Percentiles rank a stretch among this genome's conserved stretches.
Conservation (phyloP, 2,113 vertebrate species). For the Lates calcarifer region DNA sequence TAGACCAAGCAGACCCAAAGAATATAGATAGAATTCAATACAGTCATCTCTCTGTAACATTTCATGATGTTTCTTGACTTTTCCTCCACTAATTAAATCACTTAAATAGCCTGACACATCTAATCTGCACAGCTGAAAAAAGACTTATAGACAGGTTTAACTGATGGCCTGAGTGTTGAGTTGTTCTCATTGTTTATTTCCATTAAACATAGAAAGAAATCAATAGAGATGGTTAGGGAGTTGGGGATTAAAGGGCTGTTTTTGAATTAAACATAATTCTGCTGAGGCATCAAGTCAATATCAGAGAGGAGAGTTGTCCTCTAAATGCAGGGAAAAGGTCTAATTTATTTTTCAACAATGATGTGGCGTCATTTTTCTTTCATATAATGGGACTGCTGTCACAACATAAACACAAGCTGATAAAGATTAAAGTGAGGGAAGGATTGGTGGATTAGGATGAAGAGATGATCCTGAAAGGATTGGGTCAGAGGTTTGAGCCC, state of each 20-base stretch:
- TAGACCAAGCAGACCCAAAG: not conserved
- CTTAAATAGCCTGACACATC: not conserved
- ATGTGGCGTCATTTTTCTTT: not conserved
- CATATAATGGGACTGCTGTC: conserved; percentile 8
- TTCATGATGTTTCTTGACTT: not conserved
- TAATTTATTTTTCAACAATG: conserved; percentile 2
- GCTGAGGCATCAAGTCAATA: conserved; percentile 19
- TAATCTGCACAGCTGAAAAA: not conserved
- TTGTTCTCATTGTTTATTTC: conserved; percentile 2
- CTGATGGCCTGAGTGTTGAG: conserved; percentile 2
- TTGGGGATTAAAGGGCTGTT: not conserved
- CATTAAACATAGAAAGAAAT: not conserved
- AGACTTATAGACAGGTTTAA: not conserved
- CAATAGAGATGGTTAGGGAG: not conserved
- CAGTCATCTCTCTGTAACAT: not conserved
- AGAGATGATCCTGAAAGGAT: not conserved
- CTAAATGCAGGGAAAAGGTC: not conserved
- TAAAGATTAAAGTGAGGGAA: not conserved
- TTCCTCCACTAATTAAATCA: not conserved
- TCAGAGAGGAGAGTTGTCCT: not conserved
- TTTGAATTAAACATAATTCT: conserved; percentile 4
- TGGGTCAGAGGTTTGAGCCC: conserved; percentile 29
- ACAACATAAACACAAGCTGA: conserved; percentile 1
- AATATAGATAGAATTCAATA: not conserved
- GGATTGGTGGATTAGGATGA: not conserved